phyloP scores from a whole-genome alignment of 2,888 invertebrate genomes.

The Muschampia plurimacula region DNA sequence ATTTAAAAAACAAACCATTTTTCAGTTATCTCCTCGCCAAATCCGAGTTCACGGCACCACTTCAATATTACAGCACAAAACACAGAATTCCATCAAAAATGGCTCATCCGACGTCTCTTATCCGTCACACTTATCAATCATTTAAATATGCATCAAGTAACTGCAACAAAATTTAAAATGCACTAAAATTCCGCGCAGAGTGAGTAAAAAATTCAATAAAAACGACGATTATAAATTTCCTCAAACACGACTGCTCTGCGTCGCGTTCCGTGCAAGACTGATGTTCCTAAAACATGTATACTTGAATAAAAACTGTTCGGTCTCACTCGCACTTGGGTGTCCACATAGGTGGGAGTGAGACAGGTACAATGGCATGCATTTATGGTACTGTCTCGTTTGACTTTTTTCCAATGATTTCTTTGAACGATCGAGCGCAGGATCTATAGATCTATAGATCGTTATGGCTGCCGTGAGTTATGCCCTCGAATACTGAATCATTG shows the following conservation, averaged over 20 bases:
- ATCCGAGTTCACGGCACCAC: conserved; percentile 53
- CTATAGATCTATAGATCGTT: conserved; percentile 78
- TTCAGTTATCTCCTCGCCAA: conserved; percentile 50
- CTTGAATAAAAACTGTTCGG: conserved; percentile 64
- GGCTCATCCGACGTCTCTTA: conserved; percentile 27
- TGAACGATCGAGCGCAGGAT: conserved; percentile 71
- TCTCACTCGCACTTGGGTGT: conserved; percentile 52
- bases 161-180: conserved; percentile 19
- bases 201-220: conserved; percentile 30
- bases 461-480: conserved; percentile 78
- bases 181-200: conserved; percentile 42
- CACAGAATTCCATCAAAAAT: conserved; percentile 48
- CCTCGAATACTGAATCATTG: conserved; percentile 62
- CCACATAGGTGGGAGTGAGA: conserved; percentile 53
- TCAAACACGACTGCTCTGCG: conserved; percentile 46
- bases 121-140: conserved; percentile 31
- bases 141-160: conserved; percentile 30
- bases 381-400: conserved; percentile 68
- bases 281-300: conserved; percentile 52
- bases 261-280: conserved; percentile 57
- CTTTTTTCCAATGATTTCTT: conserved; percentile 79
- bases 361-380: conserved; percentile 77
- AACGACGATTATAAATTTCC: conserved; percentile 13
- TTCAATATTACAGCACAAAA: conserved; percentile 50
- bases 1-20: conserved; percentile 49